Conservation (phyloP, 1,140 invertebrate species). For the Bradysia coprophila region DNA sequence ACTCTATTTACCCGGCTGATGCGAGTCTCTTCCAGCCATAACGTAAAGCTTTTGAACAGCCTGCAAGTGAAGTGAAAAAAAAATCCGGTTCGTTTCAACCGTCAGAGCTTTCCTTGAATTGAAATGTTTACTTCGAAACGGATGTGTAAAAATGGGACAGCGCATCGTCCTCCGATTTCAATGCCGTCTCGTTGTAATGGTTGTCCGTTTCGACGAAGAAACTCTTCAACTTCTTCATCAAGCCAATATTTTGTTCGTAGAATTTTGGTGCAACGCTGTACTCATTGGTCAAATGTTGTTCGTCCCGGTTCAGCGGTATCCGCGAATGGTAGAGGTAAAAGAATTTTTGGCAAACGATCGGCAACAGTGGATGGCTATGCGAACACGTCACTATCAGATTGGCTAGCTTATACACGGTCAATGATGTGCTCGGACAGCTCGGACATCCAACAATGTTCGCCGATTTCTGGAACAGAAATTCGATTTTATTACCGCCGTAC, state of each 20-base stretch:
- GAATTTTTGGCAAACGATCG: conserved; percentile 64
- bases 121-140: no score
- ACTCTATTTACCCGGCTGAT: conserved; percentile 25
- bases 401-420: conserved; percentile 61
- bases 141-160: conserved; percentile 12
- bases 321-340: conserved; percentile 52
- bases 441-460: conserved; percentile 35
- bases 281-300: conserved; percentile 6
- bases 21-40: conserved; percentile 64
- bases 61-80: conserved; percentile 15
- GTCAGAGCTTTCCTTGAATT: no score
- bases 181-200: conserved; percentile 31
- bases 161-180: conserved; percentile 15
- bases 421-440: conserved; percentile 30
- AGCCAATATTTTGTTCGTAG: conserved; percentile 50
- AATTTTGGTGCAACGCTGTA: conserved; percentile 50
- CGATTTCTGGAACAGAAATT: conserved; percentile 33
- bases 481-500: no score
- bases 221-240: conserved; percentile 55
- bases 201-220: conserved; percentile 42
- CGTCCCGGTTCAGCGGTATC: conserved; percentile 24
- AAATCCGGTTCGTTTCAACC: no score
- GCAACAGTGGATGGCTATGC: conserved; percentile 46
- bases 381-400: conserved; percentile 57
- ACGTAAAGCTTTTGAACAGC: conserved; percentile 40